Evolutionary conservation across 2,888 invertebrate species (phyloP), one percentile per base, ranked within the genome.

Genomic region (Heliconius cydno): DNA sequence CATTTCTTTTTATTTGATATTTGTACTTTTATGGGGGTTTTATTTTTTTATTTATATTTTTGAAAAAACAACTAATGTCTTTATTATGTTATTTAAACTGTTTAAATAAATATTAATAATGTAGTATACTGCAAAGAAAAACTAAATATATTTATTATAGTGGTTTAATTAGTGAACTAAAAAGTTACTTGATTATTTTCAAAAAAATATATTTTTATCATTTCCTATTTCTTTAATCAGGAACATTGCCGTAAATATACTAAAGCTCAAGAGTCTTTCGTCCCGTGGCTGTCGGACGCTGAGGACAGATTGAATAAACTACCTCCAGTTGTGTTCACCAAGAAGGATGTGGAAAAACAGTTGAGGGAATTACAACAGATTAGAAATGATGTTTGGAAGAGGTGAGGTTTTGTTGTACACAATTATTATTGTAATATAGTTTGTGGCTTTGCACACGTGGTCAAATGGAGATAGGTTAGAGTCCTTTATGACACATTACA

Each of bases 311-410:
- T 99, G 22, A 96, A 97, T 77, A 96, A 96, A 82, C 94, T 98
- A 30, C 97, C 96, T 34, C 97, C 98, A 0, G 96, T 97, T 0
- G 97, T 97, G 2, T 97, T 98, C 92, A 97, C 98, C 83, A 97
- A 98, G 88, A 96, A 97, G 80, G 98, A 98, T 85, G 96, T 98
- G 25, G 98, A 98, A 88, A 97, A 97, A 85, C 98, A 98, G 88
- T 94, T 99, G 7, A 97, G 97, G 77, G 98, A 99, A 86, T 93
- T 99, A 78, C 98, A 98, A 87, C 96, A 96, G 74, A 97, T 99
- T 95, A 96, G 98, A 85, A 98, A 98, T 87, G 99, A 99, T 86
- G 97, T 99, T 0, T 98, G 98, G 97, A 98, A 98, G 90, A 98
- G 95, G 95, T 93, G 25, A 81, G 84, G 38, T 3, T 22, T 60